Evolutionary conservation across 2,797 vertebrate species (phyloP), one percentile per base, ranked within the genome.

Genomic region (Sphenodon punctatus): DNA sequence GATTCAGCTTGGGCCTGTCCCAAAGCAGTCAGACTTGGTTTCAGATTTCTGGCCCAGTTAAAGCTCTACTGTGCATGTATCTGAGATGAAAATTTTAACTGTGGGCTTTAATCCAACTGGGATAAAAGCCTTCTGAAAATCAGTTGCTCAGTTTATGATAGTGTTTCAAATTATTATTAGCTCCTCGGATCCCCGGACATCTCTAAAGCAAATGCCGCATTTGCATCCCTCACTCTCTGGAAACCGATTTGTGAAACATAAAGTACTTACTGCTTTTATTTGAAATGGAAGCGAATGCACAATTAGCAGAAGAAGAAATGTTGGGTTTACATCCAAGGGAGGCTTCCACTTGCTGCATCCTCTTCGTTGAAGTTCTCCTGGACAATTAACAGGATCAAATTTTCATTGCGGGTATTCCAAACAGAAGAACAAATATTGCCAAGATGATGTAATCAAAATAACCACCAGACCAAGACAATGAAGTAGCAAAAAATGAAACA

Each of bases 281-380:
- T 60, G 27, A 80, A 75, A 59, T 22, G 39, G 19, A 32, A 70
- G 30, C 0, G 5, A 70, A 74, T 55, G 30, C 10, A 56, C 43
- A 43, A 13, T 68, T 27, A 75, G n/a, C 22, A 63, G 25, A 39
- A 17, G 55, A 6, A 10, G 1, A 34, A 69, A 53, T 7, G 43
- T 49, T 8, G 53, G 67, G 0, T 2, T 12, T 41, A n/a, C 22
- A n/a, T 39, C 34, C 53, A 38, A 78, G 64, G 56, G 16, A 49
- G n/a, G 39, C 27, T 67, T 55, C 45, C 56, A 20, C 27, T 0
- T 0, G 36, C 32, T 0, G 0, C 8, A 3, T 22, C 63, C 12
- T 14, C 16, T 19, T 68, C 39, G 5, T 38, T 59, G 15, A 3
- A 2, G 16, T 75, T 67, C 77, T 65, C 45, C 41, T 20, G 2